phyloP scores from a whole-genome alignment of 2,113 vertebrate species.

The Rhinoptilus africanus region DNA sequence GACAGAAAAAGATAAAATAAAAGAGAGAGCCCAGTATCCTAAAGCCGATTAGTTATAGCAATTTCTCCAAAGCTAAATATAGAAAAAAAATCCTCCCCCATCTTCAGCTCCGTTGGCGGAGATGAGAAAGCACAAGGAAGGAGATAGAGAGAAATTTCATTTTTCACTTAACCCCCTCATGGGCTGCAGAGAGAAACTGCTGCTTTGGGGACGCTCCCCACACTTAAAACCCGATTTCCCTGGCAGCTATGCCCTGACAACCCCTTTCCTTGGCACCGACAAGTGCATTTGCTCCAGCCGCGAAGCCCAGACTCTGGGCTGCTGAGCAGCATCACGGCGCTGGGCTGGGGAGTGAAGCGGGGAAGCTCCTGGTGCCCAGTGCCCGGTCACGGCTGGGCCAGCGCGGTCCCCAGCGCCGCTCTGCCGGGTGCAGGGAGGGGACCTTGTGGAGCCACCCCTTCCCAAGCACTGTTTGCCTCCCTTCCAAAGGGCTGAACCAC shows the following conservation, averaged over 20 bases:
- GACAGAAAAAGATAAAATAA: constrained; percentile 38
- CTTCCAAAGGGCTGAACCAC: neutral
- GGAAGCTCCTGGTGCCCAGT: neutral
- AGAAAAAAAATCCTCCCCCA: constrained; percentile 23
- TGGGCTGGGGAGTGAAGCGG: rapidly evolving
- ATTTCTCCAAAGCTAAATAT: constrained; percentile 45
- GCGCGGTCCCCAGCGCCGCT: neutral
- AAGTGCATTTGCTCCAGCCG: neutral
- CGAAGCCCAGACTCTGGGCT: neutral
- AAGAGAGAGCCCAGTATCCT: neutral
- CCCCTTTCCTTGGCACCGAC: neutral
- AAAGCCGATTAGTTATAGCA: constrained; percentile 34
- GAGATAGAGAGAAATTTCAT: neutral
- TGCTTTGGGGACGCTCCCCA: neutral
- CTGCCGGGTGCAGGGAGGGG: rapidly evolving
- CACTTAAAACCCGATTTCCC: neutral
- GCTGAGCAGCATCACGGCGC: neutral
- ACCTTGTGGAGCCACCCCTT: neutral
- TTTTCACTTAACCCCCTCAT: constrained; percentile 1
- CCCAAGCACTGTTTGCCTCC: neutral
- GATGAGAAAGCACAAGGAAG: neutral
- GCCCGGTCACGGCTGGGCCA: rapidly evolving
- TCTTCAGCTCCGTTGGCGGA: neutral
- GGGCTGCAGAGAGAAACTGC: neutral
- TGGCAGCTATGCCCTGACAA: neutral